Base-by-base conservation (phyloP, 2,888 invertebrate genomes). In the Chirona hameri region DNA sequence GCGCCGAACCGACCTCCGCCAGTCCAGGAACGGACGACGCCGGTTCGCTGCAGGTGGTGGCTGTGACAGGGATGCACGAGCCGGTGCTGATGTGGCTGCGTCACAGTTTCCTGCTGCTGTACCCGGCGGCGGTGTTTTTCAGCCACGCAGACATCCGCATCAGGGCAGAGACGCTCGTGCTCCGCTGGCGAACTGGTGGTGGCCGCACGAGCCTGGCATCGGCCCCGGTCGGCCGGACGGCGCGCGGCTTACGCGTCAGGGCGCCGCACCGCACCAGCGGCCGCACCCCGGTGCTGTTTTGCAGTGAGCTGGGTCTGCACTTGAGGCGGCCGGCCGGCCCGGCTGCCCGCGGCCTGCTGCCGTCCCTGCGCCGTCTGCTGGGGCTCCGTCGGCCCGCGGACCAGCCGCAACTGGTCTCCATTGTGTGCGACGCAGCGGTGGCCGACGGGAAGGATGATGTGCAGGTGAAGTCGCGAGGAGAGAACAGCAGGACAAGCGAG, bases 281-380 rank as follows among this genome's bases (percentile, higher is more conserved):
- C 76, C 84, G 84, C n/a, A 86, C 86, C 1, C 86, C 86, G 12
- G 86, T 86, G 14, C 83, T 87, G 18, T 87, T 86, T 76, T 86
- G 86, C 31, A 87, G 86, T 0, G 85, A 86, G 0, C 86, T 86
- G 81, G 87, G 87, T 10, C 85, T 87, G 21, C 86, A 87, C 79
- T 83, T 87, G 76, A 84, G 87, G 29, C 27, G 29, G 31, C 82
- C 85, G 0, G 80, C 85, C 12, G 84, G 84, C 10, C 85, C 83
- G 46, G 18, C 82, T 4, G n/a, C 48, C 2, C n/a, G 84, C 86
- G 86, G 91, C 91, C 90, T 91, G 90, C 83, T 91, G 90, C 31
- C 91, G 88, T 88, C 91, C 91, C 85, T 91, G 91, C 84, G 91
- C 89, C 79, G 90, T 88, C 87, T 90, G 89, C 48, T 91, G 87